Evolutionary conservation across 2,888 invertebrate genomes (phyloP), one percentile per base, ranked within the genome.

Genomic region (Orthosia gothica): DNA sequence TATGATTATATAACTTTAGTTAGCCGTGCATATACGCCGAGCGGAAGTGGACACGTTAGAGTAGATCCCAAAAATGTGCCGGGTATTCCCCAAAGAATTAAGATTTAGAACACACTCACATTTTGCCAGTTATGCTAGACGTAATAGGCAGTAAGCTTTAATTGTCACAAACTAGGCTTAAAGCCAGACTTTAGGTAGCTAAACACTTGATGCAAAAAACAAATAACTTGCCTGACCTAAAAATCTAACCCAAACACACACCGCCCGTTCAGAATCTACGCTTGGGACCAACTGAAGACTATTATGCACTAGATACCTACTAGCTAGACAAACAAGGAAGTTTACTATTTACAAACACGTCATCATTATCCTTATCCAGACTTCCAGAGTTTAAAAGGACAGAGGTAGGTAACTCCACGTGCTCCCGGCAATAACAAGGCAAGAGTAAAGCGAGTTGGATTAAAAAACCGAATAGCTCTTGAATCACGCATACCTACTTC

Each of bases 351-450:
- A 66, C 50, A 52, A 58, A 45, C 13, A 77, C 26, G 50, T 62
- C 55, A 70, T 63, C n/a, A 23, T 58, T 58, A 69, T 68, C 47
- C 47, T 70, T 54, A 58, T 49, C 49, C 20, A 13, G 50, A 50
- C 12, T 66, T 49, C 49, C 20, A 13, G 50, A 50, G 12, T 66
- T 70, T 47, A 63, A 47, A 23, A 49, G 47, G 15, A 49, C 23
- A 23, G 23, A 12, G 23, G 58, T 18, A 11, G 11, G 20, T 12
- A 20, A 15, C 45, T 5, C 55, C 76, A 76, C 50, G 68, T 58
- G 76, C 23, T 76, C 55, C 63, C 20, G 11, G 13, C 79, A 79
- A 45, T 49, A 47, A 47, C 45, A 73, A 79, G 74, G 49, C 45
- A n/a, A 50, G 5, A 40, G 9, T 23, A 9, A 40, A 9, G 9